phyloP scores from a whole-genome alignment of 2,888 invertebrate species.

The Lepidocyrtinus sp. region DNA sequence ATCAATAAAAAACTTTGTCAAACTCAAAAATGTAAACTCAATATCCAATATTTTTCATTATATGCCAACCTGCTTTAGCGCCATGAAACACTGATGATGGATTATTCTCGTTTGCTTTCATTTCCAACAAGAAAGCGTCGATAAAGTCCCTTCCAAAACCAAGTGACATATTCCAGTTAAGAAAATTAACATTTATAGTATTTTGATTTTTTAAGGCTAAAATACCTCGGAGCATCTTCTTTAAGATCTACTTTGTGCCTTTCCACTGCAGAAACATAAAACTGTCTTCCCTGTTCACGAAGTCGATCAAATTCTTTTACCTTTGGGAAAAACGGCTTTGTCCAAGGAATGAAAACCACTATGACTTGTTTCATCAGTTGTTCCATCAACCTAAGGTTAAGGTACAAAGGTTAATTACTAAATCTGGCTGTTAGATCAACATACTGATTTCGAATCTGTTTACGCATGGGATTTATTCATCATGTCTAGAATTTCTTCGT shows the following conservation, averaged over 20 bases:
- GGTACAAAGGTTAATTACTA: slow-evolving; percentile 3
- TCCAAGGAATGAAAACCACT: slow-evolving; percentile 35
- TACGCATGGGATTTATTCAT: slow-evolving; percentile 7
- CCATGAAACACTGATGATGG: slow-evolving; percentile 40
- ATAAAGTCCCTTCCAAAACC: slow-evolving; percentile 33
- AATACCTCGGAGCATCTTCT: slow-evolving; percentile 10
- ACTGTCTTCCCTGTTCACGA: slow-evolving; percentile 1
- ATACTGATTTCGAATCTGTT: background rate
- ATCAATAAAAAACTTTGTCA: no score
- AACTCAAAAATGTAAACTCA: no score
- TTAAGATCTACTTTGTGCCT: slow-evolving; percentile 24
- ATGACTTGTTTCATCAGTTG: slow-evolving; percentile 22
- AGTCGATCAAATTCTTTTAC: background rate
- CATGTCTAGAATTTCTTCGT: slow-evolving; percentile 20
- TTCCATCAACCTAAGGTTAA: background rate
- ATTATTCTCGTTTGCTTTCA: slow-evolving; percentile 28
- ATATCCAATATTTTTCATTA: no score
- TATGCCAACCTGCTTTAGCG: slow-evolving; percentile 1
- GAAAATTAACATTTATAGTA: background rate
- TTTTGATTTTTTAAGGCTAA: background rate
- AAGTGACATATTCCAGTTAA: background rate
- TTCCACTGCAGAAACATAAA: slow-evolving; percentile 15
- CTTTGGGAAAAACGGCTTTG: slow-evolving; percentile 25
- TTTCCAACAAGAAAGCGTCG: slow-evolving; percentile 40
- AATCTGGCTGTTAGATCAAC: background rate